Base-by-base conservation (phyloP, 1,140 invertebrate species). In the Eciton burchellii region DNA sequence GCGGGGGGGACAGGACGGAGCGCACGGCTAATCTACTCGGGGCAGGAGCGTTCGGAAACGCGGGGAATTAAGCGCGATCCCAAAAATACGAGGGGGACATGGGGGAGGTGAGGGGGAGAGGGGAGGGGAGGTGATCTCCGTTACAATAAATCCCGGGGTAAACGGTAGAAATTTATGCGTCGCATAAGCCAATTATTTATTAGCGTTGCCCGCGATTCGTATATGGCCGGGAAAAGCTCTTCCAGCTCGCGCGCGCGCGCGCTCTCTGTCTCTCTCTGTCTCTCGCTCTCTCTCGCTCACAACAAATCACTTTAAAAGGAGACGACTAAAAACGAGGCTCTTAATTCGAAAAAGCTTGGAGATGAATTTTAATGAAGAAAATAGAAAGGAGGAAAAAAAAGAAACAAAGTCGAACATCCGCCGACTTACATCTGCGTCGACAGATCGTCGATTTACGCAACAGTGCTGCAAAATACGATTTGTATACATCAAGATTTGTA, bases 81-180 rank as follows among this genome's bases (percentile, higher is more conserved):
- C 65, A 90, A 89, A 90, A 90, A 90, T 90, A 90, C 81, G 86
- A 85, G 86, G 41, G n/a, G n/a, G n/a, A n/a, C n/a, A n/a, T n/a
- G n/a, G n/a, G n/a, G n/a, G n/a, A n/a, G n/a, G n/a, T n/a, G n/a
- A n/a, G n/a, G n/a, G n/a, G n/a, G n/a, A n/a, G n/a, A n/a, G n/a
- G n/a, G n/a, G n/a, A n/a, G n/a, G n/a, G 19, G 59, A 71, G 73
- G 68, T 81, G 77, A 73, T 72, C 83, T 84, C 73, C 88, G 82
- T 89, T 89, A 88, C 87, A 86, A 89, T 90, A 89, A 90, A 90
- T 89, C 81, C 72, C 21, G 24, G 65, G 45, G 63, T 84, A 87
- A 82, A 68, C 59, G 8, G 29, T 0, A 19, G 63, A 52, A 83
- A 89, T 89, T 88, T 89, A 89, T 88, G 82, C 65, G 49, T 47